A percentile compares a stretch with the other conserved stretches of the same genome.
These are phyloP conservation scores for Lasioglossum figueresi DNA, from an alignment of 2,888 invertebrate genomes.

Conservation along the genomic window DNA sequence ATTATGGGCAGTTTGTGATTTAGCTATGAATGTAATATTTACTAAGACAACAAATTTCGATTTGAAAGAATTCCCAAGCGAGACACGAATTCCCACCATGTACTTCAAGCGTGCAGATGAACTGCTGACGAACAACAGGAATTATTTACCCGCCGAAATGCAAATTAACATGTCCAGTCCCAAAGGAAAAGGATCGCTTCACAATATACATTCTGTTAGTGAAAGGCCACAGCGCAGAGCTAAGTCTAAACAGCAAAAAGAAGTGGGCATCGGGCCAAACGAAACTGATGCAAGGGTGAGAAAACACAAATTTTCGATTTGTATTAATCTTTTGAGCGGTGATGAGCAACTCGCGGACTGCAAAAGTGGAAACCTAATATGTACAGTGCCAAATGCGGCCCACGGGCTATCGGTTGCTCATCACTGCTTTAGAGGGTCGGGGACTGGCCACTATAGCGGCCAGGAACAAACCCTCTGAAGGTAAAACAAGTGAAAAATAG, in stretches of 20 bases:
- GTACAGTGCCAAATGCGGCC: no score
- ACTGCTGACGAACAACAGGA: slow-evolving; percentile 89
- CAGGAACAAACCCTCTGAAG: background rate
- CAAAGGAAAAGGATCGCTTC: slow-evolving; percentile 77
- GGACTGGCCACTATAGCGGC: background rate
- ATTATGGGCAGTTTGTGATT: slow-evolving; percentile 98
- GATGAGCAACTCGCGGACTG: no score
- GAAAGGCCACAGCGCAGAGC: slow-evolving; percentile 82
- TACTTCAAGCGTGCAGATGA: slow-evolving; percentile 92
- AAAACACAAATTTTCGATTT: slow-evolving; percentile 5
- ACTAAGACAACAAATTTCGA: slow-evolving; percentile 95
- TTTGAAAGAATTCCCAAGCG: slow-evolving; percentile 94
- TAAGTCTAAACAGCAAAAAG: slow-evolving; percentile 85
- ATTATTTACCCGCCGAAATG: slow-evolving; percentile 93
- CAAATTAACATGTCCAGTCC: slow-evolving; percentile 86
- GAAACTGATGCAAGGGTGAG: slow-evolving; percentile 87
- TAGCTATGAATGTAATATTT: slow-evolving; percentile 95
- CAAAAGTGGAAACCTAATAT: no score
- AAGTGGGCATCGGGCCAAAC: slow-evolving; percentile 85
- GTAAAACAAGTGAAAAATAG: background rate
- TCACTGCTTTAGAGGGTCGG: background rate
- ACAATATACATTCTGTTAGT: slow-evolving; percentile 82
- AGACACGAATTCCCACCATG: slow-evolving; percentile 95
- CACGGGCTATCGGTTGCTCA: no score
- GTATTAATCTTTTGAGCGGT: background rate